phyloP scores from a whole-genome alignment of 2,113 vertebrate genomes.

The Thunnus maccoyii region DNA sequence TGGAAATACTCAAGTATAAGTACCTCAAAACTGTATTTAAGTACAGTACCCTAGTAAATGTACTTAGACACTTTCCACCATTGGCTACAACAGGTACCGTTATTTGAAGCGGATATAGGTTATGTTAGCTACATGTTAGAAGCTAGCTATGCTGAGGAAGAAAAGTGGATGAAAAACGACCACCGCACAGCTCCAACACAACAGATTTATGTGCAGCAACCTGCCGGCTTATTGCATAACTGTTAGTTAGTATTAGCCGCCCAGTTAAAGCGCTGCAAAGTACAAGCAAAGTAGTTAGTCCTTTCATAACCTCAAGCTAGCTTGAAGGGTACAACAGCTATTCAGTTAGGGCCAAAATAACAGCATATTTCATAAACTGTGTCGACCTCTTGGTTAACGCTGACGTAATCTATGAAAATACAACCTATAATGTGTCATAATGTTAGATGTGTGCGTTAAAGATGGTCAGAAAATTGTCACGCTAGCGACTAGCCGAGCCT shows the following conservation, averaged over 20 bases:
- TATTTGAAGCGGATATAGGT: constrained; percentile 4
- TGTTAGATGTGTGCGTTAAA: not conserved
- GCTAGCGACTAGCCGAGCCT: constrained; percentile 51
- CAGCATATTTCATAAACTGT: not conserved
- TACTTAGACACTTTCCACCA: no score
- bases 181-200: not conserved
- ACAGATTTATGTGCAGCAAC: no score
- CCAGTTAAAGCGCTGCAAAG: constrained; percentile 48
- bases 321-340: constrained; percentile 7
- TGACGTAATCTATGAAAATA: no score
- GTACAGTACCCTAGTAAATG: no score
- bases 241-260: constrained; percentile 16
- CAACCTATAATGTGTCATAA: not conserved
- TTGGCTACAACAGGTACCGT: constrained; percentile 42
- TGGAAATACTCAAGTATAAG: no score
- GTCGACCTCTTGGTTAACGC: not conserved
- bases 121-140: not conserved
- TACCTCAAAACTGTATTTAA: no score
- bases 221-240: not conserved
- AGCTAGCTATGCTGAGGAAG: not conserved
- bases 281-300: constrained; percentile 42
- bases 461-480: constrained; percentile 21
- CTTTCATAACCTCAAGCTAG: constrained; percentile 31
- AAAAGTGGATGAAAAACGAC: not conserved
- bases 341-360: not conserved